Percentiles rank a stretch among this genome's conserved stretches.
phyloP scores from a whole-genome alignment of 2,888 invertebrate species.

The Harpagoxenus sublaevis region DNA sequence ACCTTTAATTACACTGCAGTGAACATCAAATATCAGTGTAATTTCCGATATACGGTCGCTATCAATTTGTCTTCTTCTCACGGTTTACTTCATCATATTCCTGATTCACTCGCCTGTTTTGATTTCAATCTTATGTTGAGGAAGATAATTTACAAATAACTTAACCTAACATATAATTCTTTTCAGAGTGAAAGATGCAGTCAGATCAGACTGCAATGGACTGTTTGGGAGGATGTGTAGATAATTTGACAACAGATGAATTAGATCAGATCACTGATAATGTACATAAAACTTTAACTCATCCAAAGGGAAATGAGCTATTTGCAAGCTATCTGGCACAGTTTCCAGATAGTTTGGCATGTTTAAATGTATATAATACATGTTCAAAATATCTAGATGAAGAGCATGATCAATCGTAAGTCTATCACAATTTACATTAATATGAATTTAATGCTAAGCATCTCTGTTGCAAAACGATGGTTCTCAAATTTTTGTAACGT shows the following conservation, averaged over 20 bases:
- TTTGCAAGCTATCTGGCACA: slow-evolving; percentile 75
- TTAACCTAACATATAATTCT: not conserved
- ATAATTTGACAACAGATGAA: slow-evolving; percentile 76
- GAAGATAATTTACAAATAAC: no score
- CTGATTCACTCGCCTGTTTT: no score
- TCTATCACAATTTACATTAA: slow-evolving; percentile 1
- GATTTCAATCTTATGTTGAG: no score
- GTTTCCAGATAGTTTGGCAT: slow-evolving; percentile 73
- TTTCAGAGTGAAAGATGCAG: slow-evolving; percentile 70
- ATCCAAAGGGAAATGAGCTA: slow-evolving; percentile 74
- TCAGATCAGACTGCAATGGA: slow-evolving; percentile 68
- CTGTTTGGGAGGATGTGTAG: slow-evolving; percentile 81
- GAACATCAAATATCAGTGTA: no score
- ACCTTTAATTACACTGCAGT: no score
- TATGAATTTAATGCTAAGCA: not conserved
- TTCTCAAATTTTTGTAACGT: not conserved
- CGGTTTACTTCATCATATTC: no score
- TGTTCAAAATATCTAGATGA: slow-evolving; percentile 69
- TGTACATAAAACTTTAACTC: slow-evolving; percentile 74
- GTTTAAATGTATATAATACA: slow-evolving; percentile 77
- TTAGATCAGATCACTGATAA: slow-evolving; percentile 80
- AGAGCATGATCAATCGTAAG: slow-evolving; percentile 70
- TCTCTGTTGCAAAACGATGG: not conserved
- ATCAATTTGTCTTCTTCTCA: no score
- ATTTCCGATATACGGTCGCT: no score